These are phyloP conservation scores for Uloborus diversus DNA, from an alignment of 1,140 invertebrate species.

Conservation along the genomic window DNA sequence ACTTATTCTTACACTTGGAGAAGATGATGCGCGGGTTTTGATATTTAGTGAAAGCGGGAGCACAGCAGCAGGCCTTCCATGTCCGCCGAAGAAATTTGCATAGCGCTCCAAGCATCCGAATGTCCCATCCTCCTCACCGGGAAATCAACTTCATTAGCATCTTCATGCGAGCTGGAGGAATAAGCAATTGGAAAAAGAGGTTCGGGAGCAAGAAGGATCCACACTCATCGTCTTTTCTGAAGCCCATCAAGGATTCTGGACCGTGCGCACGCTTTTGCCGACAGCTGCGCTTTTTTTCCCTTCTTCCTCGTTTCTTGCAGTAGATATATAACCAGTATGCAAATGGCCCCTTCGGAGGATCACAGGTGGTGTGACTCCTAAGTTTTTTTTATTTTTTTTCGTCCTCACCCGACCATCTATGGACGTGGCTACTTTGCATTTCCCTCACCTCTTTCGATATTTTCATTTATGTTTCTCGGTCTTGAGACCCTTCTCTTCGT, in stretches of 20 bases:
- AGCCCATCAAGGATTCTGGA: slow-evolving; percentile 45
- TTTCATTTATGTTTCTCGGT: not conserved
- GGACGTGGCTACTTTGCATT: slow-evolving; percentile 1
- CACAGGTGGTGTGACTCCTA: slow-evolving; percentile 29
- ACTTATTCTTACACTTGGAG: slow-evolving; percentile 1
- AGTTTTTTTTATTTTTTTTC: slow-evolving; percentile 22
- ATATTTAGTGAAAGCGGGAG: slow-evolving; percentile 42
- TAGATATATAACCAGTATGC: slow-evolving; percentile 38
- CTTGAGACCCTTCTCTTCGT: not conserved
- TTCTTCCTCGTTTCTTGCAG: not conserved
- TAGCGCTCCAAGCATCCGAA: not conserved
- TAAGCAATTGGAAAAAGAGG: slow-evolving; percentile 30
- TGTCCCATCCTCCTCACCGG: not conserved
- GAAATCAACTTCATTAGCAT: slow-evolving; percentile 48
- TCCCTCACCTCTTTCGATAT: not conserved
- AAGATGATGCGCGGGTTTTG: slow-evolving; percentile 17
- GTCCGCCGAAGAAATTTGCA: not conserved
- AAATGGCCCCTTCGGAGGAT: slow-evolving; percentile 24
- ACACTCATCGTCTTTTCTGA: not conserved
- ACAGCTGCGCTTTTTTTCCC: slow-evolving; percentile 22
- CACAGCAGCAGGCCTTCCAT: not conserved
- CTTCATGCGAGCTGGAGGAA: slow-evolving; percentile 40
- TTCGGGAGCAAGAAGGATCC: slow-evolving; percentile 2
- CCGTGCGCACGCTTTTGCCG: slow-evolving; percentile 17
- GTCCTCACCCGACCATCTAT: slow-evolving; percentile 15